phyloP scores from a whole-genome alignment of 2,888 invertebrate genomes.

The Mythimna pallens region DNA sequence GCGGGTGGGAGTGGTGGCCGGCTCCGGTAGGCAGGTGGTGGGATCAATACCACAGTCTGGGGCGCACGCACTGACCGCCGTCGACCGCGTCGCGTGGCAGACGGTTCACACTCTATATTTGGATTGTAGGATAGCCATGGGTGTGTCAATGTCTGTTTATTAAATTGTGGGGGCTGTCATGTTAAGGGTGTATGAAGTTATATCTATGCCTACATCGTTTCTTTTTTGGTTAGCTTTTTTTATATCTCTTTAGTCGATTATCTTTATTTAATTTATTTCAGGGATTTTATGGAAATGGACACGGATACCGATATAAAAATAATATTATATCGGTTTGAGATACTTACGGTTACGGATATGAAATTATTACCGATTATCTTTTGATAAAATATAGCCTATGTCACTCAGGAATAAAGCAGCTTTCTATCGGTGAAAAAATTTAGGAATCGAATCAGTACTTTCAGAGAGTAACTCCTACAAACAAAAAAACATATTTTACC shows the following conservation, averaged over 20 bases:
- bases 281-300: no score
- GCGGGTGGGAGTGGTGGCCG: conserved; percentile 86
- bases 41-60: conserved; percentile 87
- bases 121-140: conserved; percentile 73
- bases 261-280: background rate
- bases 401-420: no score
- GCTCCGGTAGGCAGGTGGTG: conserved; percentile 83
- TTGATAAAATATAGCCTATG: no score
- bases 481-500: no score
- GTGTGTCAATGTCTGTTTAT: conserved; percentile 71
- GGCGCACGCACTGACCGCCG: conserved; percentile 89
- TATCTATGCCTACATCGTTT: conserved; percentile 15
- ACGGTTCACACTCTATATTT: conserved; percentile 78
- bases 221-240: background rate
- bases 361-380: no score
- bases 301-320: no score
- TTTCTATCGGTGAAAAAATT: no score
- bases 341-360: no score
- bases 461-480: no score
- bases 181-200: conserved; percentile 38
- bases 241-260: background rate
- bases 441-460: no score
- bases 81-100: conserved; percentile 79
- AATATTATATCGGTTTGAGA: no score
- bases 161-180: conserved; percentile 62